Evolutionary conservation across 2,113 vertebrate species (phyloP).

Genomic region (Cettia cetti): DNA sequence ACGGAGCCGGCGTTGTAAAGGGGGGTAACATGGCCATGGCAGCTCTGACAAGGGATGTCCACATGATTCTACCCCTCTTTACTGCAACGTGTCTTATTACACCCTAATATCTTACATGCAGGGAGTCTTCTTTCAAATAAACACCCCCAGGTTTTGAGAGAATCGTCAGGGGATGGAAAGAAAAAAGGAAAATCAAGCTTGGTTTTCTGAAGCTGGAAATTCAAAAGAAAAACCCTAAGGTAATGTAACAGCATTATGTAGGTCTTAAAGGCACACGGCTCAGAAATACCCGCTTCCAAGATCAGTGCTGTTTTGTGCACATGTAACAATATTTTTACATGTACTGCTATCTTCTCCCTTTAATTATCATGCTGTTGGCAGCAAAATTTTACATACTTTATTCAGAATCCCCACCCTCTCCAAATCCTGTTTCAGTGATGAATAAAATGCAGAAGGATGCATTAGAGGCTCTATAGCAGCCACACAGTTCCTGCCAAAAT

Average conservation of each 20-base stretch:
- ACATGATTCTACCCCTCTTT: neutral
- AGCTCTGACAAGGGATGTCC: neutral
- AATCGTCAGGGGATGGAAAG: neutral
- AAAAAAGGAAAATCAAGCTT: neutral
- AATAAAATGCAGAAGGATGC: neutral
- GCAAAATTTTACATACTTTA: neutral
- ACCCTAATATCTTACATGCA: neutral
- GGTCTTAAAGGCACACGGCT: slow-evolving; percentile 56
- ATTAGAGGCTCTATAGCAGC: neutral
- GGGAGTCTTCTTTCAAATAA: neutral
- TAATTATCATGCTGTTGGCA: slow-evolving; percentile 14
- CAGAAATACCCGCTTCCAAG: neutral
- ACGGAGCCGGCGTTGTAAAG: neutral
- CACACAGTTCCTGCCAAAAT: neutral
- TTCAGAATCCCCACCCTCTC: neutral
- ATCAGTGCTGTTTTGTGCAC: slow-evolving; percentile 13
- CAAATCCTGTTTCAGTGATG: neutral
- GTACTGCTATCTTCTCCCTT: neutral
- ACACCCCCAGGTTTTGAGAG: neutral
- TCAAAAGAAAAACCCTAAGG: slow-evolving; percentile 43
- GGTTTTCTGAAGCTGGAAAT: slow-evolving; percentile 34
- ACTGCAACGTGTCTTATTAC: neutral
- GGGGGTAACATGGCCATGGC: neutral
- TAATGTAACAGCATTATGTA: slow-evolving; percentile 4
- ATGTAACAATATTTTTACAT: slow-evolving; percentile 24